These are phyloP conservation scores for Chrosomus eos DNA, from an alignment of 2,797 vertebrate species.

Conservation along the genomic window DNA sequence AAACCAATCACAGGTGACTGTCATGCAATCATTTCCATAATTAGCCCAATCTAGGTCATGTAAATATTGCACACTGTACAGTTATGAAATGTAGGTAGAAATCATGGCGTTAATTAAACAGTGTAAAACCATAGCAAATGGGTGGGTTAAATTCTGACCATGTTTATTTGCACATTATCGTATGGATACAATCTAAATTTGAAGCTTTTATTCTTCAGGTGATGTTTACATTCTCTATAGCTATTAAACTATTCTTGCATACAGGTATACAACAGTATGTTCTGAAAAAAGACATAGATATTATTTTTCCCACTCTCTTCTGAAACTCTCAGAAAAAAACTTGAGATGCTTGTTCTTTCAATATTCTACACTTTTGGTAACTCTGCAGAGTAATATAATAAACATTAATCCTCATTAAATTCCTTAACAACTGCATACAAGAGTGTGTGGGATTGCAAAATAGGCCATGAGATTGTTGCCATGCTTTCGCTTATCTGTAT, in stretches of 20 bases:
- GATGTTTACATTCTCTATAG: neutral
- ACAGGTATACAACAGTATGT: neutral
- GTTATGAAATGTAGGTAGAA: constrained; percentile 1
- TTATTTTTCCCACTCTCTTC: neutral
- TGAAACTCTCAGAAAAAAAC: neutral
- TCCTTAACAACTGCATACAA: neutral
- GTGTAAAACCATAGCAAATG: neutral
- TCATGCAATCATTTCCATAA: constrained; percentile 28
- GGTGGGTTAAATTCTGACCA: neutral
- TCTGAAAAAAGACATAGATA: neutral
- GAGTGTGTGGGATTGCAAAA: neutral
- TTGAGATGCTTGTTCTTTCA: neutral
- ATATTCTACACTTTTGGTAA: neutral
- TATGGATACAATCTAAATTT: neutral
- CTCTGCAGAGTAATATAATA: neutral
- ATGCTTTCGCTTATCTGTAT: neutral
- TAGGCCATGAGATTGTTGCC: neutral
- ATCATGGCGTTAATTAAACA: constrained; percentile 13
- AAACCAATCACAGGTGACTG: constrained; percentile 5
- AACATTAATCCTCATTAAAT: neutral
- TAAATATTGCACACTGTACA: constrained; percentile 1
- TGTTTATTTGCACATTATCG: neutral
- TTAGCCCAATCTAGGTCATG: constrained; percentile 6
- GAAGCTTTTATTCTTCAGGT: neutral
- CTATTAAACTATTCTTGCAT: neutral